phyloP scores from a whole-genome alignment of 2,888 invertebrate species.

The Diabrotica balteata region DNA sequence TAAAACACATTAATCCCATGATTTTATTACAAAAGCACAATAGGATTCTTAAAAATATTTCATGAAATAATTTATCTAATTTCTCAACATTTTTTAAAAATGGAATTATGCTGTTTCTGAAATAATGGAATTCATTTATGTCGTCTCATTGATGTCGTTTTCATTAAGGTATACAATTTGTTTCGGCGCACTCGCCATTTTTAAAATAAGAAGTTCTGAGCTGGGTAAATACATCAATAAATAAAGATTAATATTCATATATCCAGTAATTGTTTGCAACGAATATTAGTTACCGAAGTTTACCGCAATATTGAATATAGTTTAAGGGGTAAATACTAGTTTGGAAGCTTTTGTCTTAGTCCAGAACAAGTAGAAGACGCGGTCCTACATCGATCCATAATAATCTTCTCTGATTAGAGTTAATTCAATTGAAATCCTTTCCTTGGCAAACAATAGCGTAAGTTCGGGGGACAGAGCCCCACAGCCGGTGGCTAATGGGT shows the following conservation, averaged over 20 bases:
- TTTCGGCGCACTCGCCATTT: too few relatives aligned
- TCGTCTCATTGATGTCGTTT: too few relatives aligned
- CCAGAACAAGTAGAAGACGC: conserved; percentile 34
- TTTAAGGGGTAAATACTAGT: conserved; percentile 8
- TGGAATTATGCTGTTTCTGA: too few relatives aligned
- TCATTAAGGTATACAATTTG: too few relatives aligned
- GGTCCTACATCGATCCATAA: conserved; percentile 46
- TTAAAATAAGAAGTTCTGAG: too few relatives aligned
- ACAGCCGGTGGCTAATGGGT: conserved; percentile 55
- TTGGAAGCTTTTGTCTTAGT: conserved; percentile 20
- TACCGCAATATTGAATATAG: conserved; percentile 4
- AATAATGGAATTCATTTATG: too few relatives aligned
- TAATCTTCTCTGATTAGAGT: conserved; percentile 56
- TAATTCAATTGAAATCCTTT: conserved; percentile 60
- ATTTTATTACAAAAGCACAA: too few relatives aligned
- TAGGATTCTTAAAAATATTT: too few relatives aligned
- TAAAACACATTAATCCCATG: too few relatives aligned
- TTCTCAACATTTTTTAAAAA: too few relatives aligned
- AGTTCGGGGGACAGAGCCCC: conserved; percentile 40
- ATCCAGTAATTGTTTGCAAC: not conserved
- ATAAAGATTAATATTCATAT: not conserved
- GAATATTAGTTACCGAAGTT: conserved; percentile 5
- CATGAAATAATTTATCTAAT: too few relatives aligned
- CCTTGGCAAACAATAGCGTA: conserved; percentile 51
- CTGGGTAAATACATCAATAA: not conserved